Percentiles rank a stretch among this genome's conserved stretches.
Conservation (phyloP, 1,140 invertebrate genomes). For the Pollicipes pollicipes region DNA sequence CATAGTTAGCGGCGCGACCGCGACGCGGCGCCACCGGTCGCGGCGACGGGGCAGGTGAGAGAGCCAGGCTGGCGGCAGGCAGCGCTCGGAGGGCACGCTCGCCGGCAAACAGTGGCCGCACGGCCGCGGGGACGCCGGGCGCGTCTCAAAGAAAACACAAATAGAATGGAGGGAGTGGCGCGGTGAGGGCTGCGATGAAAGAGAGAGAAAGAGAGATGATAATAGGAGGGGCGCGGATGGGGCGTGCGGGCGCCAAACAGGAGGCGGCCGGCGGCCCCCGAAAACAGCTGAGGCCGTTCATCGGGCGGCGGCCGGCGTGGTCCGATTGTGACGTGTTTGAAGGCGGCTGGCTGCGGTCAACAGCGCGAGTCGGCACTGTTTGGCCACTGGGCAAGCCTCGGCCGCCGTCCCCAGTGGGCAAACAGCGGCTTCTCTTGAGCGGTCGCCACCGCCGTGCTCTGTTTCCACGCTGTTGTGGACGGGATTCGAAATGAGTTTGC, state of each 20-base stretch:
- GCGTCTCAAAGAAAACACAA: conserved; percentile 1
- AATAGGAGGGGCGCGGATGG: not conserved
- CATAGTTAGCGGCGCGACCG: not conserved
- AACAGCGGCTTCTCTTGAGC: not conserved
- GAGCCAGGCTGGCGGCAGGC: too few species aligned
- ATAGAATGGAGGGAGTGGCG: conserved; percentile 1
- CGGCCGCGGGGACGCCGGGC: too few species aligned
- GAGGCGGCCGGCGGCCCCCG: not conserved
- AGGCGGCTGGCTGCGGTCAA: too few species aligned
- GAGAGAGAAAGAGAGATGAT: not conserved
- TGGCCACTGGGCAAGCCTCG: not conserved
- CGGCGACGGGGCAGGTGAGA: not conserved
- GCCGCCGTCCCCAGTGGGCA: not conserved
- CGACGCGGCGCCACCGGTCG: not conserved
- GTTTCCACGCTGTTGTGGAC: not conserved
- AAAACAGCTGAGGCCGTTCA: too few species aligned
- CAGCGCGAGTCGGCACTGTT: not conserved
- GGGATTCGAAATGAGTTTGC: not conserved
- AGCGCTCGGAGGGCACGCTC: not conserved
- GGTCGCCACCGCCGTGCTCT: too few species aligned
- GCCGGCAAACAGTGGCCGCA: not conserved
- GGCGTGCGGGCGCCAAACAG: not conserved
- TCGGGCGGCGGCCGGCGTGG: too few species aligned
- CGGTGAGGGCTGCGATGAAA: not conserved
- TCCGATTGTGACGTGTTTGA: too few species aligned